A percentile compares a stretch with the other conserved stretches of the same genome.
Evolutionary conservation across 1,140 invertebrate genomes (phyloP).

Genomic region (Lordiphosa clarofinis): DNA sequence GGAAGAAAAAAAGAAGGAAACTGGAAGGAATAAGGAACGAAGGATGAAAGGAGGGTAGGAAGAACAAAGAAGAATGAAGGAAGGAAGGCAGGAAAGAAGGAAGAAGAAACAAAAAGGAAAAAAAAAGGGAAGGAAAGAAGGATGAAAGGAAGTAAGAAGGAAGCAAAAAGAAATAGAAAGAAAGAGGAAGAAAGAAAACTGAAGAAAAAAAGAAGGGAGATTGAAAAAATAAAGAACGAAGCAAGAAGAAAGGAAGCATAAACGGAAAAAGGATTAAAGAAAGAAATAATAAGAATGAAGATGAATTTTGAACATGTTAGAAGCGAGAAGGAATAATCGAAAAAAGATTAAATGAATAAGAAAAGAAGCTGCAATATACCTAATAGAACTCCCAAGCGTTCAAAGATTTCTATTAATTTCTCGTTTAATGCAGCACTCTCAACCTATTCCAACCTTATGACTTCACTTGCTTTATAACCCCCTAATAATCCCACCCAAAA

Average conservation of each 20-base stretch:
- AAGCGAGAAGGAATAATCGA: too few species aligned
- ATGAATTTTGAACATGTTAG: too few species aligned
- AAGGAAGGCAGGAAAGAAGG: background rate
- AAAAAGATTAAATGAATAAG: too few species aligned
- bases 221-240: too few species aligned
- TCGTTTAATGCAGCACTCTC: too few species aligned
- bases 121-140: background rate
- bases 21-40: too few species aligned
- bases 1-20: background rate
- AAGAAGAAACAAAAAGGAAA: background rate
- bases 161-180: background rate
- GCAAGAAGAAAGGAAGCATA: too few species aligned
- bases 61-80: background rate
- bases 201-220: background rate
- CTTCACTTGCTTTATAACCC: background rate
- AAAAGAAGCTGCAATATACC: too few species aligned
- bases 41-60: background rate
- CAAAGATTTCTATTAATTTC: too few species aligned
- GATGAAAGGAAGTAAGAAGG: background rate
- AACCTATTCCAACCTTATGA: background rate
- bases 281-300: too few species aligned
- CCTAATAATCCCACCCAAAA: slow-evolving; percentile 5
- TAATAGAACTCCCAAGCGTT: too few species aligned
- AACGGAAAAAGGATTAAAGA: too few species aligned
- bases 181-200: background rate